These are phyloP conservation scores for Rana temporaria DNA, from an alignment of 2,113 vertebrate species.

Conservation along the genomic window DNA sequence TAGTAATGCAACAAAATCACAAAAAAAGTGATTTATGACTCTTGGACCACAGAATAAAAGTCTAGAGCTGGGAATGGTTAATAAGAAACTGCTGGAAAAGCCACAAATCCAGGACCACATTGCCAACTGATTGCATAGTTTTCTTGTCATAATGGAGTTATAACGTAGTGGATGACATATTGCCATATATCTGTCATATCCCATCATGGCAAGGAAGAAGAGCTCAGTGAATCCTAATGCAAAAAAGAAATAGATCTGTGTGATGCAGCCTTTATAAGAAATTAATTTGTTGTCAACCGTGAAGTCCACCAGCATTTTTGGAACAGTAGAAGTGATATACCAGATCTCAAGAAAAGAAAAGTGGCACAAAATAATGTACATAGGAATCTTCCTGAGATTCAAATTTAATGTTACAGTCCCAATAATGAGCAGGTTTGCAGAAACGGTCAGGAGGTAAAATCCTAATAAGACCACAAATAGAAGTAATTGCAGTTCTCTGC, in stretches of 20 bases:
- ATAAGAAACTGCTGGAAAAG: slow-evolving; percentile 22
- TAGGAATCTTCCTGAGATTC: slow-evolving; percentile 12
- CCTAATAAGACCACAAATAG: slow-evolving; percentile 21
- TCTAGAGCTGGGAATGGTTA: slow-evolving; percentile 41
- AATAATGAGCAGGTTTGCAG: slow-evolving; percentile 30
- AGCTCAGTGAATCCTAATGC: slow-evolving; percentile 49
- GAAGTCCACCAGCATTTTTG: slow-evolving; percentile 48
- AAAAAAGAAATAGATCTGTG: slow-evolving; percentile 44
- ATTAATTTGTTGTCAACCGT: slow-evolving; percentile 13
- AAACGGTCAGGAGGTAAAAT: slow-evolving; percentile 26
- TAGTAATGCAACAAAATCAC: slow-evolving; percentile 31
- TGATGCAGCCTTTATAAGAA: slow-evolving; percentile 33
- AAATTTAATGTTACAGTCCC: not conserved
- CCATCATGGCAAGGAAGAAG: slow-evolving; percentile 39
- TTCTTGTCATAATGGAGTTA: slow-evolving; percentile 2
- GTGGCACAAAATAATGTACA: slow-evolving; percentile 49
- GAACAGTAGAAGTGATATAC: slow-evolving; percentile 36
- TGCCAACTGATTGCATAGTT: slow-evolving; percentile 1
- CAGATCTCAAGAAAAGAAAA: slow-evolving; percentile 49
- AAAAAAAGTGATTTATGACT: slow-evolving; percentile 48
- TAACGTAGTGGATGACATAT: slow-evolving; percentile 42
- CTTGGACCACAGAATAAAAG: slow-evolving; percentile 31
- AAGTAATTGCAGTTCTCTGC: not conserved
- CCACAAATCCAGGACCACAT: slow-evolving; percentile 42
- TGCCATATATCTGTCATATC: slow-evolving; percentile 45